Evolutionary conservation across 92 coral and sea anemone genomes (phyloP).

Genomic region (Pocillopora grandis): DNA sequence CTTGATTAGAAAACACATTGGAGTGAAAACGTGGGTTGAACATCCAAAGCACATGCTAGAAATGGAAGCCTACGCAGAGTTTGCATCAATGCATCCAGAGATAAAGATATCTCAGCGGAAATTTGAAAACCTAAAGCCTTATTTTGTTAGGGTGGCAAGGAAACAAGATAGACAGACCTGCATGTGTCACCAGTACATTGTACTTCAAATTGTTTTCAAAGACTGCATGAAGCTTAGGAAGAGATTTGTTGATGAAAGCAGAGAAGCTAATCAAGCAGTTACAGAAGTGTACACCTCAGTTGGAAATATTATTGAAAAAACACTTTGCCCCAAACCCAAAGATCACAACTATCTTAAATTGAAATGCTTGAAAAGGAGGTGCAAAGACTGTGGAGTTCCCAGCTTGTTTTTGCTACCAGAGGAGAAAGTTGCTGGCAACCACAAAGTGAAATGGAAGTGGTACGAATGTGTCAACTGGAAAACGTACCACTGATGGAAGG

Average conservation of each 20-base stretch:
- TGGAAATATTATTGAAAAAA: constrained; percentile 18
- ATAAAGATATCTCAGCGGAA: constrained; percentile 6
- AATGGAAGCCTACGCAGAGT: constrained; percentile 2
- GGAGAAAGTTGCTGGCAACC: not conserved
- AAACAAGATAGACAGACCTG: constrained; percentile 30
- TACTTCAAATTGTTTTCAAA: constrained; percentile 13
- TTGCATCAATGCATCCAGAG: not conserved
- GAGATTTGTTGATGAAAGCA: not conserved
- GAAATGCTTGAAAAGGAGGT: not conserved
- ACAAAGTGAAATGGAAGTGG: constrained; percentile 25
- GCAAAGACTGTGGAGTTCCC: constrained; percentile 28
- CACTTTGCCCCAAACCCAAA: constrained; percentile 13
- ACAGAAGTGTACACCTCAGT: not conserved
- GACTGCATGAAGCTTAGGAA: constrained; percentile 36
- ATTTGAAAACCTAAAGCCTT: constrained; percentile 6
- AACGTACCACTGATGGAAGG: constrained; percentile 24
- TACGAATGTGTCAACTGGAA: constrained; percentile 32
- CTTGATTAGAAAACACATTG: not conserved
- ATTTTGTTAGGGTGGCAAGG: not conserved
- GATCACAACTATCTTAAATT: too few relatives aligned
- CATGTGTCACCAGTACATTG: constrained; percentile 30
- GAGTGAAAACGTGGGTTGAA: constrained; percentile 1
- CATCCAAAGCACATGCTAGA: constrained; percentile 11
- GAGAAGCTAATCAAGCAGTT: not conserved
- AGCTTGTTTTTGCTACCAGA: constrained; percentile 17